Evolutionary conservation across 2,888 invertebrate genomes (phyloP).

Genomic region (Campoplex nolae): DNA sequence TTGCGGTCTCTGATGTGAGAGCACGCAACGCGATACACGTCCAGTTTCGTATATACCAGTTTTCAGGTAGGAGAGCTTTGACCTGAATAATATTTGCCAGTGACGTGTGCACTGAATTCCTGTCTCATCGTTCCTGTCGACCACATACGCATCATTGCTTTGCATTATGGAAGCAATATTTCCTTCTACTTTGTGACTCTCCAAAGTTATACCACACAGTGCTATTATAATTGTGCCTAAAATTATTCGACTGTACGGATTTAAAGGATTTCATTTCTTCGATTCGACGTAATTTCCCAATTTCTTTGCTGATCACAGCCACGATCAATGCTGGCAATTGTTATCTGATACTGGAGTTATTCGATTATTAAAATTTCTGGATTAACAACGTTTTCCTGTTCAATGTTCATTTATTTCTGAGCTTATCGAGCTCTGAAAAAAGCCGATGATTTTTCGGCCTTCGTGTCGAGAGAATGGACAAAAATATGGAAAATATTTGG

Average conservation of each 20-base stretch:
- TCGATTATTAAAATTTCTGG: too few relatives aligned
- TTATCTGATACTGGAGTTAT: too few relatives aligned
- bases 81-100: constrained; percentile 56
- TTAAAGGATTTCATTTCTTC: not conserved
- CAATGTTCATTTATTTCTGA: too few relatives aligned
- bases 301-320: too few relatives aligned
- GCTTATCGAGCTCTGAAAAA: too few relatives aligned
- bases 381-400: too few relatives aligned
- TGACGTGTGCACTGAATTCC: constrained; percentile 29
- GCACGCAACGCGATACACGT: constrained; percentile 6
- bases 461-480: not conserved
- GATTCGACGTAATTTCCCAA: not conserved
- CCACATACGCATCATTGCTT: not conserved
- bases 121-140: constrained; percentile 4
- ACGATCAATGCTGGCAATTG: too few relatives aligned
- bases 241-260: not conserved
- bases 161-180: not conserved
- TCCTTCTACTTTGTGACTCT: not conserved
- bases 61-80: constrained; percentile 37
- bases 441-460: not conserved
- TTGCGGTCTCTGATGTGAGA: constrained; percentile 61
- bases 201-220: not conserved
- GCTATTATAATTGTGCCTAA: not conserved
- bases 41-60: constrained; percentile 6
- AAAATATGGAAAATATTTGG: too few relatives aligned